Evolutionary conservation across 1,140 invertebrate genomes (phyloP).

Genomic region (Eufriesea mexicana): DNA sequence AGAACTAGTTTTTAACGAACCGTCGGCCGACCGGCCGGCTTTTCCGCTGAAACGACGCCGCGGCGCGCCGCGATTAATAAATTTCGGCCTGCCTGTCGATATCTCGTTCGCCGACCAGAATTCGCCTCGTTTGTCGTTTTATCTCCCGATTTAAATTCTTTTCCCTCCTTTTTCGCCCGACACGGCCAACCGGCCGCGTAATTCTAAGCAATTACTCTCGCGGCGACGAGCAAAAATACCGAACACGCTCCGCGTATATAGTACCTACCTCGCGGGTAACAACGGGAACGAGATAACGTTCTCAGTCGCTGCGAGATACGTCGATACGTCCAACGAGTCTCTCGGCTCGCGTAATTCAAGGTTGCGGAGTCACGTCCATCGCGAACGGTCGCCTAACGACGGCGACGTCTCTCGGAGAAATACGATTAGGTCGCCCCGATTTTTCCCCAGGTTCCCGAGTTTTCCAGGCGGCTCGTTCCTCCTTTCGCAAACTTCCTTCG

Average conservation of each 20-base stretch:
- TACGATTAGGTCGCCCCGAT: constrained; percentile 7
- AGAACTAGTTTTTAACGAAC: constrained; percentile 42
- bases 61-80: constrained; percentile 18
- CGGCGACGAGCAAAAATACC: background rate
- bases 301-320: background rate
- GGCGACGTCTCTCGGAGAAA: background rate
- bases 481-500: constrained; percentile 2
- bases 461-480: background rate
- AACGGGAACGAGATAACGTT: constrained; percentile 19
- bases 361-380: constrained; percentile 30
- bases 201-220: constrained; percentile 6
- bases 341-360: background rate
- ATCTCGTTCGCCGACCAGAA: background rate
- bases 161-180: background rate
- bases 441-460: constrained; percentile 1
- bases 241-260: background rate
- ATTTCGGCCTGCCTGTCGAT: constrained; percentile 19
- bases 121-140: constrained; percentile 6
- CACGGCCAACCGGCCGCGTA: background rate
- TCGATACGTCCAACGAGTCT: constrained; percentile 16
- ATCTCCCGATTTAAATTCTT: constrained; percentile 12
- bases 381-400: background rate
- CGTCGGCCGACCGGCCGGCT: background rate
- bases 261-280: background rate
- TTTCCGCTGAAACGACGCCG: constrained; percentile 34